These are phyloP conservation scores for Heloderma charlesbogerti DNA, from an alignment of 2,113 vertebrate genomes.

Conservation along the genomic window DNA sequence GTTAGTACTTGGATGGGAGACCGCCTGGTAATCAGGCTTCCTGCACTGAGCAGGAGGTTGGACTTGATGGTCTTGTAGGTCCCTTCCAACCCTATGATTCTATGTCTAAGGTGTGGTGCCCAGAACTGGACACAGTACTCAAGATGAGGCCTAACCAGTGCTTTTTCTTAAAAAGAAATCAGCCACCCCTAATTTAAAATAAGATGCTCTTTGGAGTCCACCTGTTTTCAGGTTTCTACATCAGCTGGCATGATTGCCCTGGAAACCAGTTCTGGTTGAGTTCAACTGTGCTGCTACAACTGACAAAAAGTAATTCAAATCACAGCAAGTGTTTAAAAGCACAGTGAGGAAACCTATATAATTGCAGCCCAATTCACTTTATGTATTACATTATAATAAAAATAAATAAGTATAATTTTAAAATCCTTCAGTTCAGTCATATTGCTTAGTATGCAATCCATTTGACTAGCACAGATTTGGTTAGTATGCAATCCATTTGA, in stretches of 20 bases:
- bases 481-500: neutral
- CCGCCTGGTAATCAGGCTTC: too few relatives aligned
- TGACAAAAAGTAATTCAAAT: neutral
- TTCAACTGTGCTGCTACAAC: neutral
- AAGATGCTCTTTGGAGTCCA: neutral
- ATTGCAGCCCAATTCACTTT: neutral
- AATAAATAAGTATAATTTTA: too few relatives aligned
- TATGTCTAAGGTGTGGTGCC: too few relatives aligned
- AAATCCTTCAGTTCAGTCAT: neutral
- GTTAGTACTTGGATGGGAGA: too few relatives aligned
- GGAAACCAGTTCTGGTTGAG: neutral
- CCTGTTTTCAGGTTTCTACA: neutral
- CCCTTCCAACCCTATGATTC: too few relatives aligned
- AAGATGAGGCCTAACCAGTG: too few relatives aligned
- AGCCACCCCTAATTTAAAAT: neutral
- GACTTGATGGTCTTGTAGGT: too few relatives aligned
- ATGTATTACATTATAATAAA: neutral
- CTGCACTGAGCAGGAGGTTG: too few relatives aligned
- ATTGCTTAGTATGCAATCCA: neutral
- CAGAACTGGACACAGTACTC: too few relatives aligned
- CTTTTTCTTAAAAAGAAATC: too few relatives aligned
- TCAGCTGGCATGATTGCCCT: neutral
- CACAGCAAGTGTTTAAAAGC: neutral
- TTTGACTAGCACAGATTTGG: neutral
- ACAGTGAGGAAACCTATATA: neutral